Base-by-base conservation (phyloP, 2,113 vertebrate species). In the Oncorhynchus kisutch region DNA sequence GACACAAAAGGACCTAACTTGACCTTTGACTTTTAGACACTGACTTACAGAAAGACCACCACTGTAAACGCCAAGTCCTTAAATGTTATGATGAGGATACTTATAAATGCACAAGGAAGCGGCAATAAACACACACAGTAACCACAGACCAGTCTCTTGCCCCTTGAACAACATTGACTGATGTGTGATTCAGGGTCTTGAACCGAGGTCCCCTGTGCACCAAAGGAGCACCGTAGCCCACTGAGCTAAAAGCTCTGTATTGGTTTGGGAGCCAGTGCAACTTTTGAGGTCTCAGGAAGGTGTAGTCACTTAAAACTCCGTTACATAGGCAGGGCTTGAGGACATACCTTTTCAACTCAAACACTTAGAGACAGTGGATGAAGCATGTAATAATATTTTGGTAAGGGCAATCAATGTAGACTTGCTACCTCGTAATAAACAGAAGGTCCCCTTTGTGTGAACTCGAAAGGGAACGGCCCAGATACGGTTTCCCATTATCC, bases 311-410 rank as follows among this genome's bases (percentile, higher is more conserved):
- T 3, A 24, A 49, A 49, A 48, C n/a, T 70, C 39, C n/a, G 20
- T 9, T 22, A 16, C 11, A 5, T 16, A 11, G 39, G 8, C 16
- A 67, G 13, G 65, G 14, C 27, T 31, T 67, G 65, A 29, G 9
- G 13, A 18, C 25, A 13, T 29, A 48, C 60, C 70, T 54, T 80
- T 45, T 71, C 82, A 74, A 76, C 72, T 34, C 31, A 34, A 34
- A 14, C 48, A 82, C 76, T 73, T 74, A 70, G 57, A 71, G 79
- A 69, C 71, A 78, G 75, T 24, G 45, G 70, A 67, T 79, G 77
- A 76, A 85, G 75, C 79, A 82, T 80, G 80, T 84, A 86, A 83
- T 85, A 75, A 74, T 75, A 74, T 83, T 82, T 68, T 60, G 20
- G 2, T 7, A 9, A 3, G 22, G 66, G 39, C 70, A 71, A 85